These are phyloP conservation scores for Drosophila meridionalis DNA, from an alignment of 2,888 invertebrate genomes.

Conservation along the genomic window DNA sequence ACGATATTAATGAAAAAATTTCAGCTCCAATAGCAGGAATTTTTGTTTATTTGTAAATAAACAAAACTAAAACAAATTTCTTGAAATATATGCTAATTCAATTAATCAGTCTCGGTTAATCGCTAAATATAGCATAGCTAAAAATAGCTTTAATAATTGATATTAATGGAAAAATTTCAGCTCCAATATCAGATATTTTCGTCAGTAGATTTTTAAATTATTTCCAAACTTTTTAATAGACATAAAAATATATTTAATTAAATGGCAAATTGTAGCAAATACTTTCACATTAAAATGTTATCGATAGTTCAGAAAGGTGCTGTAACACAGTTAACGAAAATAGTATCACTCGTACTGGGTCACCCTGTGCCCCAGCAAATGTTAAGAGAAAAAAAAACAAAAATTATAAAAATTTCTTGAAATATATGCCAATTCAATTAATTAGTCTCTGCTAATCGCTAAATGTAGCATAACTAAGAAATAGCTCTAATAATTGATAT, in stretches of 20 bases:
- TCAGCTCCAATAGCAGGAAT: too few relatives aligned
- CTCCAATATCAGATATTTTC: too few relatives aligned
- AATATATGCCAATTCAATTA: neutral
- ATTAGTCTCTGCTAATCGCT: neutral
- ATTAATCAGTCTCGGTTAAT: neutral
- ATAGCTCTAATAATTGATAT: constrained; percentile 5
- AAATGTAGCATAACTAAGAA: neutral
- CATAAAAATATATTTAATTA: neutral
- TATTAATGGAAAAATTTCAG: neutral
- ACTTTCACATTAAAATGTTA: neutral
- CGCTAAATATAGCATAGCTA: neutral
- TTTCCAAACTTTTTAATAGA: too few relatives aligned
- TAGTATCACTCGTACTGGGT: neutral
- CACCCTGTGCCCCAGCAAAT: neutral
- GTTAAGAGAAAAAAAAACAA: neutral
- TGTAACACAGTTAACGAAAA: neutral
- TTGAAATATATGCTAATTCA: neutral
- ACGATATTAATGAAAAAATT: too few relatives aligned
- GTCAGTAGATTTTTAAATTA: too few relatives aligned
- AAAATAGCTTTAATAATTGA: constrained; percentile 3
- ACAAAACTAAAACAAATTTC: too few relatives aligned
- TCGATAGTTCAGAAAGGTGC: neutral
- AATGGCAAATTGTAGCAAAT: neutral
- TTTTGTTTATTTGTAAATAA: too few relatives aligned
- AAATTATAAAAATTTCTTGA: neutral